Evolutionary conservation across 2,797 vertebrate genomes (phyloP).

Genomic region (Rhyacichthys aspro): DNA sequence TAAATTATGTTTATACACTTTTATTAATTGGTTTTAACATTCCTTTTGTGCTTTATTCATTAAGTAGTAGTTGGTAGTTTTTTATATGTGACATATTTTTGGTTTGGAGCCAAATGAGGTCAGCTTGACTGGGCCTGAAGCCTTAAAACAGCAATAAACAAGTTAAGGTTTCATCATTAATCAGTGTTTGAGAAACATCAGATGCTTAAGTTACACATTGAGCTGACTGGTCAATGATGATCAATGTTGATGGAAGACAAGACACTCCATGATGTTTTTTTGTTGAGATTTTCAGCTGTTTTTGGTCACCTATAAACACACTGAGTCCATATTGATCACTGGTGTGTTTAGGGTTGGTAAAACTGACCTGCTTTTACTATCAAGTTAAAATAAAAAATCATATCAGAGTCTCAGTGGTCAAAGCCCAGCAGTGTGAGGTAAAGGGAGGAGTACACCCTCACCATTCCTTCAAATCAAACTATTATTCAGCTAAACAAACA

Average conservation of each 20-base stretch:
- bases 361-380: not conserved
- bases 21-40: no score
- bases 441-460: not conserved
- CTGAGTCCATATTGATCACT: no score
- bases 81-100: not conserved
- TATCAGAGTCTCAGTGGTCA: no score
- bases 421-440: not conserved
- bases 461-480: not conserved
- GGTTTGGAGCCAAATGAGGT: conserved; percentile 2
- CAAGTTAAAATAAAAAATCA: not conserved
- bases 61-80: no score
- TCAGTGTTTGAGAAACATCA: conserved; percentile 3
- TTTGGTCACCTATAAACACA: no score
- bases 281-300: not conserved
- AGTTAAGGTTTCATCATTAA: conserved; percentile 34
- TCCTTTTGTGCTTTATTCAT: no score
- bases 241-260: not conserved
- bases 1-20: not conserved
- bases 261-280: not conserved
- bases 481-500: not conserved
- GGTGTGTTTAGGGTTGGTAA: no score
- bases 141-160: conserved; percentile 10
- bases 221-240: conserved; percentile 1
- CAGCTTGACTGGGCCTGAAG: conserved; percentile 1
- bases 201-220: not conserved